Percentiles rank a stretch among this genome's conserved stretches.
These are phyloP conservation scores for Atractosteus spatula DNA, from an alignment of 2,113 vertebrate genomes.

Conservation along the genomic window DNA sequence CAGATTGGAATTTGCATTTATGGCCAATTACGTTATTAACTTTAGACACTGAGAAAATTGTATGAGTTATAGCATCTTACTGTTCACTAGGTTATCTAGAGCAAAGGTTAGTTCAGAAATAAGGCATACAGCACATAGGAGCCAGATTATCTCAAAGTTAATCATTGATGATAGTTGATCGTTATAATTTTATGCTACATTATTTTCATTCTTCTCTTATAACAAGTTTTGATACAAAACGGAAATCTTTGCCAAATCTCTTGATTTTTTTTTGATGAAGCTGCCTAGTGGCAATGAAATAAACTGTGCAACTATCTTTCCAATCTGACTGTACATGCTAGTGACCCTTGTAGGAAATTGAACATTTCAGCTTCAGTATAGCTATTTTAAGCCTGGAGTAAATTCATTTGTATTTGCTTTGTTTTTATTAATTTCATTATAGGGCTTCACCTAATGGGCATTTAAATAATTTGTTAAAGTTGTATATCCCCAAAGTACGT, in stretches of 20 bases:
- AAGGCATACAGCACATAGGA: too few relatives aligned
- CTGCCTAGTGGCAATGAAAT: slow-evolving; percentile 16
- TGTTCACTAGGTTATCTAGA: too few relatives aligned
- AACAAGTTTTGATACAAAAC: slow-evolving; percentile 16
- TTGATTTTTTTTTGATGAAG: slow-evolving; percentile 18
- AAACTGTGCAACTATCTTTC: slow-evolving; percentile 20
- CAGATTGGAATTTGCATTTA: not conserved
- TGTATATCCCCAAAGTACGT: not conserved
- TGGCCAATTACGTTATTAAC: not conserved
- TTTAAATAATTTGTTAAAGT: slow-evolving; percentile 6
- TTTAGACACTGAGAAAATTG: not conserved
- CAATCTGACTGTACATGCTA: too few relatives aligned
- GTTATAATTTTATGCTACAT: not conserved
- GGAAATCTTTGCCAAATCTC: slow-evolving; percentile 18
- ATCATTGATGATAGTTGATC: too few relatives aligned
- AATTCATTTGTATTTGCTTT: not conserved
- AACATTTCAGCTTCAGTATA: slow-evolving; percentile 1
- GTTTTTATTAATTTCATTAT: slow-evolving; percentile 7
- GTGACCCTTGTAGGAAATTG: slow-evolving; percentile 24
- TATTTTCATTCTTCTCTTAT: slow-evolving; percentile 20
- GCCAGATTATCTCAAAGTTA: too few relatives aligned
- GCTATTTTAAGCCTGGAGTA: slow-evolving; percentile 6
- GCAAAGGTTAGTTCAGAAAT: too few relatives aligned
- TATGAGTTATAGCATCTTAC: too few relatives aligned
- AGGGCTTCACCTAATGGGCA: not conserved